A percentile compares a stretch with the other conserved stretches of the same genome.
These are phyloP conservation scores for Netta rufina DNA, from an alignment of 2,797 vertebrate genomes.

Conservation along the genomic window DNA sequence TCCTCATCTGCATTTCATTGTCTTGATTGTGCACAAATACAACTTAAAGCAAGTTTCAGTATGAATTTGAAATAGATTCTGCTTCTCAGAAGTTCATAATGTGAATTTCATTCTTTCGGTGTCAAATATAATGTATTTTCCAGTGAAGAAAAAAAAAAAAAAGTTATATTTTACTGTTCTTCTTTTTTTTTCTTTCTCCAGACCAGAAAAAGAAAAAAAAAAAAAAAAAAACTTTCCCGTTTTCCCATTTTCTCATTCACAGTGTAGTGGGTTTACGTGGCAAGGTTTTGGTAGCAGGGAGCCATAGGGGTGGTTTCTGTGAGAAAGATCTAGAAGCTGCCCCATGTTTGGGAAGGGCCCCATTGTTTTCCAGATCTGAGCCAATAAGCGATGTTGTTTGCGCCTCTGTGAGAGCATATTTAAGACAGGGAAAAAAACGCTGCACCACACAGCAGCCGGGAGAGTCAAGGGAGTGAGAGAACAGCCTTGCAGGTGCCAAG, in stretches of 20 bases:
- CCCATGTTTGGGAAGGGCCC: no score
- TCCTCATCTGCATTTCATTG: background rate
- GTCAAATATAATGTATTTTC: background rate
- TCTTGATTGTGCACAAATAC: background rate
- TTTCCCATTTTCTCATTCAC: background rate
- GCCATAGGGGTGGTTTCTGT: no score
- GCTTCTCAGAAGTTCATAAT: background rate
- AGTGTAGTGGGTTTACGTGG: no score
- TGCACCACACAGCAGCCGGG: no score
- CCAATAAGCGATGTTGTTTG: no score
- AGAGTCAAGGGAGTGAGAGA: no score
- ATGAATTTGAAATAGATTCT: background rate
- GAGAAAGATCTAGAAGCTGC: no score
- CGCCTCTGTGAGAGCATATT: no score
- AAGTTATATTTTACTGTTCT: background rate
- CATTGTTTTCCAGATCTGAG: no score
- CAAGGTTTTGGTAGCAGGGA: no score
- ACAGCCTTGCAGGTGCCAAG: no score
- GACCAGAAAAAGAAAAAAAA: background rate
- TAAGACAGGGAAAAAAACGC: no score
- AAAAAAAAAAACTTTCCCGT: background rate
- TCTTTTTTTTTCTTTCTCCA: background rate
- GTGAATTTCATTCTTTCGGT: background rate
- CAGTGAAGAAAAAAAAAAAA: background rate
- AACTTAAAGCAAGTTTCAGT: background rate